Percentiles rank a stretch among this genome's conserved stretches.
Evolutionary conservation across 2,797 vertebrate species (phyloP).

Genomic region (Limosa lapponica): DNA sequence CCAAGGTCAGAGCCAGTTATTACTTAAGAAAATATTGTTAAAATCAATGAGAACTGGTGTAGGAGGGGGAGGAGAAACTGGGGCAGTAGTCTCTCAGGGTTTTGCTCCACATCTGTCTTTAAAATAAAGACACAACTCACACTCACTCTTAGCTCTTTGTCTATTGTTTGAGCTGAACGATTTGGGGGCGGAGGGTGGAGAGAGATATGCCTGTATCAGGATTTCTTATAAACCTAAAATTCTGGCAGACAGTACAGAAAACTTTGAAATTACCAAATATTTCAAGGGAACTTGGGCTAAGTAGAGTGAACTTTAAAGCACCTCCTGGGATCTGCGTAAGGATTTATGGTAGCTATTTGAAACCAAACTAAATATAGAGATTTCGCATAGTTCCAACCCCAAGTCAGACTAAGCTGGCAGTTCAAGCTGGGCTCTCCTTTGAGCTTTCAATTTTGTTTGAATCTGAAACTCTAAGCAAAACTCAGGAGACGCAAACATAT

Average conservation of each 20-base stretch:
- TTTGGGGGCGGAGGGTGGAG: not conserved
- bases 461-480: conserved; percentile 25
- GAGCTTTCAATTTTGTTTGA: conserved; percentile 19
- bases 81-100: not conserved
- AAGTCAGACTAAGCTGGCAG: conserved; percentile 15
- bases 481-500: conserved; percentile 32
- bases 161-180: not conserved
- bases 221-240: not conserved
- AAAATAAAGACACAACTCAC: not conserved
- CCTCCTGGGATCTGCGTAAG: conserved; percentile 3
- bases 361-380: conserved; percentile 51
- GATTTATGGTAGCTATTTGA: conserved; percentile 46
- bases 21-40: conserved; percentile 51
- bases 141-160: not conserved
- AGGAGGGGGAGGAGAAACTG: not conserved
- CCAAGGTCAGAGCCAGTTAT: not conserved
- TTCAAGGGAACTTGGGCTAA: not conserved
- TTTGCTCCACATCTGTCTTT: not conserved
- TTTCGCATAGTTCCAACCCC: conserved; percentile 25
- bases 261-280: conserved; percentile 16
- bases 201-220: not conserved
- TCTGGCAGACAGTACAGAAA: conserved; percentile 2
- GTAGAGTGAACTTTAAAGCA: conserved; percentile 11
- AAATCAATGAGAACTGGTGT: not conserved
- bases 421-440: conserved; percentile 23